Evolutionary conservation across 1,140 invertebrate species (phyloP), one percentile per base, ranked within the genome.

Genomic region (Ectropis grisescens): DNA sequence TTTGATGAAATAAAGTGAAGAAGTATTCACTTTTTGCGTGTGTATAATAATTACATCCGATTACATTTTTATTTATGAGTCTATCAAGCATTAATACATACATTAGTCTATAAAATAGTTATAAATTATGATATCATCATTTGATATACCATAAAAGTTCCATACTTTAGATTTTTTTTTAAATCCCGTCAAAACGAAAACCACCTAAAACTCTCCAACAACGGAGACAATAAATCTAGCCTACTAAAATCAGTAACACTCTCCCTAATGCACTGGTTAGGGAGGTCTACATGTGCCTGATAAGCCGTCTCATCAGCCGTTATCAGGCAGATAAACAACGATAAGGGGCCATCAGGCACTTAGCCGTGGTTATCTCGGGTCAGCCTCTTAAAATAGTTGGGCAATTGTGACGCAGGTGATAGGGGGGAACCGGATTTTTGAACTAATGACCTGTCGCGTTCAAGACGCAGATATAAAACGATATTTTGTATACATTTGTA

Each of bases 361-460:
- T 52, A 56, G 40, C 24, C 33, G 32, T n/a, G 31, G 35, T 42
- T 53, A 53, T 49, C 43, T 40, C 40, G 31, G 47, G 37, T 44
- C 42, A 44, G 13, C 4, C 24, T 58, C 47, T 54, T 55, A 51
- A 58, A 55, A 51, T 58, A 49, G 51, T 58, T 37, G 31, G 29
- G 41, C 42, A 47, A 50, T 55, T 49, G 30, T 33, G 16, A 33
- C 30, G 30, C n/a, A n/a, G n/a, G n/a, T n/a, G n/a, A n/a, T n/a
- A n/a, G n/a, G n/a, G n/a, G n/a, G n/a, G n/a, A n/a, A n/a, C n/a
- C n/a, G n/a, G n/a, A n/a, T n/a, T n/a, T n/a, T n/a, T n/a, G n/a
- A n/a, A n/a, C n/a, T n/a, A n/a, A n/a, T n/a, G n/a, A n/a, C n/a
- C n/a, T n/a, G n/a, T n/a, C n/a, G n/a, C n/a, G n/a, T n/a, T n/a